Percentiles rank a stretch among this genome's conserved stretches.
phyloP scores from a whole-genome alignment of 1,140 invertebrate species.

The Drosophila carrolli region DNA sequence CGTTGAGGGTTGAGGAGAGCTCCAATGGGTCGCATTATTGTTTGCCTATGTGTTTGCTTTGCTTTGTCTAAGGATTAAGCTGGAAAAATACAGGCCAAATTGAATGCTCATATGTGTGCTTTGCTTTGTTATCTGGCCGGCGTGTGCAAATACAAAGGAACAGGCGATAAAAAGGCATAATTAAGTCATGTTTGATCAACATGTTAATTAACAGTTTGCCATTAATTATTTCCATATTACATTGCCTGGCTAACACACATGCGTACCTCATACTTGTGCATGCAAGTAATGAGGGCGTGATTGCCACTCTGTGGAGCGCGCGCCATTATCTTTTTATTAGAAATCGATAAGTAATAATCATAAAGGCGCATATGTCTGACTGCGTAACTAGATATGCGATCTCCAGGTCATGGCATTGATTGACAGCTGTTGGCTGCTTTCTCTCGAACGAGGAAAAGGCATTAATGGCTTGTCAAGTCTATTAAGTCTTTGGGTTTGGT shows the following conservation, averaged over 20 bases:
- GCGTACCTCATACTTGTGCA: neutral
- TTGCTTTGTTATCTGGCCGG: conserved; percentile 38
- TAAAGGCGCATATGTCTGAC: conserved; percentile 33
- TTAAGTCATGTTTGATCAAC: conserved; percentile 80
- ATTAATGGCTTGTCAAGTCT: conserved; percentile 46
- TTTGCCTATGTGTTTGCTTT: conserved; percentile 65
- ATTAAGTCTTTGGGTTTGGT: conserved; percentile 28
- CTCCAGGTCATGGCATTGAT: conserved; percentile 55
- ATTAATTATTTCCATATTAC: conserved; percentile 81
- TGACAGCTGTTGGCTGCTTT: conserved; percentile 61
- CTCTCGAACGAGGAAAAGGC: conserved; percentile 10
- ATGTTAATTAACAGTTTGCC: conserved; percentile 80
- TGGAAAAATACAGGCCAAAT: conserved; percentile 67
- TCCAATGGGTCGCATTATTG: conserved; percentile 45
- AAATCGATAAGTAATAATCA: conserved; percentile 59
- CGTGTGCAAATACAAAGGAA: conserved; percentile 38
- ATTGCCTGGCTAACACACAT: conserved; percentile 18
- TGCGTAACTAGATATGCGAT: conserved; percentile 21
- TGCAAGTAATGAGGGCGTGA: neutral
- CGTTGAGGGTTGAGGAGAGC: neutral
- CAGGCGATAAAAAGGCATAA: conserved; percentile 73
- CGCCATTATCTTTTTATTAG: conserved; percentile 62
- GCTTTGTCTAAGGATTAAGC: conserved; percentile 70
- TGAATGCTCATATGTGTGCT: conserved; percentile 57
- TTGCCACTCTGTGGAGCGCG: conserved; percentile 4